Evolutionary conservation across 2,113 vertebrate species (phyloP), one percentile per base, ranked within the genome.

Genomic region (Donacobius atricapilla): DNA sequence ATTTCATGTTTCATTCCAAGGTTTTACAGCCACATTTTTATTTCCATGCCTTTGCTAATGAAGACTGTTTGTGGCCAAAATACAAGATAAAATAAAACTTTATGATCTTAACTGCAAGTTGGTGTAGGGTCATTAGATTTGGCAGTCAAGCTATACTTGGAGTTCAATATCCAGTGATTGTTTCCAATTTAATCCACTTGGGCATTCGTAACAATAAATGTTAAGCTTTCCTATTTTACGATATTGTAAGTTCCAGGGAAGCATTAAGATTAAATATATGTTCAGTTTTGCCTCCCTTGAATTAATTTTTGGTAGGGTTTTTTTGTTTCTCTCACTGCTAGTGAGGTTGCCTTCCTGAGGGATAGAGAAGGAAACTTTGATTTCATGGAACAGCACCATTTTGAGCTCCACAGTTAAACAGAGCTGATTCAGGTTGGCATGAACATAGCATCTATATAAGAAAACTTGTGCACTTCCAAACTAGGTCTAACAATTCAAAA

Each of bases 51-150:
- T 96, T 97, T 97, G 72, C 78, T 97, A 97, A 97, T 97, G 97
- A 98, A 94, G 93, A 96, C 87, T 96, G 50, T 94, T 95, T 97
- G 95, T 97, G 92, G 97, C 95, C 95, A 96, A 97, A 97, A 93
- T 92, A 93, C 37, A 96, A 75, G 72, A 94, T 91, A 95, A 97
- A 97, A 96, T 96, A 96, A 98, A 97, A 89, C 53, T 97, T 98
- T 96, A 97, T 96, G 90, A 96, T 98, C 87, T 96, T 96, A 95
- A 60, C 93, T 94, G 71, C 31, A 64, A 97, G 92, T 97, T 95
- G 81, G 89, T 96, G 71, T 81, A 95, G 77, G 89, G 87, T 96
- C 97, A 91, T 87, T 96, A 97, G 77, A 96, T 91, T 93, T 94
- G 87, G 93, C 94, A 96, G 88, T 77, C 60, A 86, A 91, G 40